Evolutionary conservation across 2,888 invertebrate species (phyloP).

Genomic region (Athrips mouffetella): DNA sequence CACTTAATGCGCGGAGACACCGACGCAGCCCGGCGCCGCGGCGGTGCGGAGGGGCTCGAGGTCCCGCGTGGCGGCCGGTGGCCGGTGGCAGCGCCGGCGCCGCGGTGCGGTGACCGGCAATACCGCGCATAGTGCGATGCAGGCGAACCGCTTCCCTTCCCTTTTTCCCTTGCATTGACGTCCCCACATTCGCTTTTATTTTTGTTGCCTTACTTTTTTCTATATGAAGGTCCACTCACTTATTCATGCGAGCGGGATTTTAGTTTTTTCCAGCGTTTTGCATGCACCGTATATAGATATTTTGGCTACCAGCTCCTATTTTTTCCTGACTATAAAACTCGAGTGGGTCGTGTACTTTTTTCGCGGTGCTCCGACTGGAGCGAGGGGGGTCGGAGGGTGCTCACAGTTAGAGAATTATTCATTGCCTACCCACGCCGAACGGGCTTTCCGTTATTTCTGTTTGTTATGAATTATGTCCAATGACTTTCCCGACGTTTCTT

Average conservation of each 20-base stretch:
- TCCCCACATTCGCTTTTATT: conserved; percentile 45
- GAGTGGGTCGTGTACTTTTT: conserved; percentile 72
- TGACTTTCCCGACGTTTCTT: conserved; percentile 74
- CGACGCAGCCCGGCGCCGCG: no score
- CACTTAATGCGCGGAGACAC: conserved; percentile 11
- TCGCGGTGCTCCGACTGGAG: conserved; percentile 59
- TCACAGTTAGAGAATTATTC: conserved; percentile 78
- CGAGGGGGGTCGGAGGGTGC: conserved; percentile 58
- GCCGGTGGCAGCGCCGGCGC: conserved; percentile 18
- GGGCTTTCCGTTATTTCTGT: conserved; percentile 76
- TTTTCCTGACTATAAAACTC: conserved; percentile 76
- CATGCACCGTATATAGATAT: conserved; percentile 72
- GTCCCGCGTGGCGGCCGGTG: conserved; percentile 20
- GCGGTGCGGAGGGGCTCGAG: conserved; percentile 18
- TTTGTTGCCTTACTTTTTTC: conserved; percentile 65
- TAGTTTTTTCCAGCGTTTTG: conserved; percentile 69
- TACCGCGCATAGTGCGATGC: conserved; percentile 22
- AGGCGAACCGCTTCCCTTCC: conserved; percentile 25
- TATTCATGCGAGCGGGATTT: conserved; percentile 75
- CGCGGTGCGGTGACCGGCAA: conserved; percentile 12
- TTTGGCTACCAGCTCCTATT: conserved; percentile 74
- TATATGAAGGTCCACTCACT: conserved; percentile 73
- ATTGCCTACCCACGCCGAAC: conserved; percentile 76
- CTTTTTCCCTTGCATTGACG: conserved; percentile 34
- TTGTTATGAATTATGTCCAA: conserved; percentile 78